phyloP scores from a whole-genome alignment of 2,113 vertebrate species.

The Urocynchramus pylzowi region DNA sequence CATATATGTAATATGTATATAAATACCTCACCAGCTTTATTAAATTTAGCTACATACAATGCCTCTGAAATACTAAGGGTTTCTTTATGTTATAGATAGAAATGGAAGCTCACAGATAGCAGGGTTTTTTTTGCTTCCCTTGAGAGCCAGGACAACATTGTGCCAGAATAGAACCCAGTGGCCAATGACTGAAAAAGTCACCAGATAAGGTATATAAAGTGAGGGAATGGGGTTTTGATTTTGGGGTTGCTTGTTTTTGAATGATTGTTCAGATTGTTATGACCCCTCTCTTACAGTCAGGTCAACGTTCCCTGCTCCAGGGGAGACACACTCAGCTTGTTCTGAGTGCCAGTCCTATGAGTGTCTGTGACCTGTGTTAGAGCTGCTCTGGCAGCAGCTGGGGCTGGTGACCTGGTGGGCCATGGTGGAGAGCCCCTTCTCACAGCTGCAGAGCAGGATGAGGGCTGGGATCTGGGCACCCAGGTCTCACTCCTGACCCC shows the following conservation, averaged over 20 bases:
- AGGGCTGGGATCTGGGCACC: background rate
- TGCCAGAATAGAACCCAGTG: background rate
- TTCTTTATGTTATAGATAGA: background rate
- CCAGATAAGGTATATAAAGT: background rate
- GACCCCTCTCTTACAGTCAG: background rate
- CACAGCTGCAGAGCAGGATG: background rate
- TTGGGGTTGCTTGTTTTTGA: background rate
- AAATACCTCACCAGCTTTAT: background rate
- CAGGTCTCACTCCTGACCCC: background rate
- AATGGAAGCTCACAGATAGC: background rate
- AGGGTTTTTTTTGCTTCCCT: background rate
- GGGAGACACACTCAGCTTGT: background rate
- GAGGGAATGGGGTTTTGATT: background rate
- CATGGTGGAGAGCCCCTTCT: background rate
- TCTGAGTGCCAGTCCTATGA: background rate
- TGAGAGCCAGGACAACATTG: background rate
- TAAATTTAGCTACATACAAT: background rate
- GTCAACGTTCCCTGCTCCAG: background rate
- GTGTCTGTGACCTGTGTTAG: background rate
- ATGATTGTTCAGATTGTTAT: background rate
- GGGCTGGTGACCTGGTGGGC: background rate
- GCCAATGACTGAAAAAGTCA: background rate
- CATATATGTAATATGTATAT: too few species aligned
- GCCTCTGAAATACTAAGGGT: background rate
- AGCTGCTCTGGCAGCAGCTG: background rate